Conservation (phyloP, 2,888 invertebrate genomes). For the Orthosia gothica region DNA sequence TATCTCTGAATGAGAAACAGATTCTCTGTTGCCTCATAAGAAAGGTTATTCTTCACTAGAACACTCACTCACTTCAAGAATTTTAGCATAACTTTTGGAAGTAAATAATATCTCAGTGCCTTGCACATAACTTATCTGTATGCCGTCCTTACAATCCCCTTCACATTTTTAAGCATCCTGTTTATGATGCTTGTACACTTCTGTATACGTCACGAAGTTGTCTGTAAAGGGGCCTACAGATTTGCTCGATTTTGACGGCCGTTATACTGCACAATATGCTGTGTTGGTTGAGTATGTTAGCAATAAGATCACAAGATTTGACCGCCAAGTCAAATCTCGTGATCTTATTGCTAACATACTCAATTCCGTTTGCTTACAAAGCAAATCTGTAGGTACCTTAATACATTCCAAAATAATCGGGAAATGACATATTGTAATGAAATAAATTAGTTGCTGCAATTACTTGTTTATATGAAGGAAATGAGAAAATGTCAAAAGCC, state of each 20-base stretch:
- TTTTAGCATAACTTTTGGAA: neutral
- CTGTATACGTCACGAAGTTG: conserved; percentile 35
- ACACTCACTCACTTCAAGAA: too few relatives aligned
- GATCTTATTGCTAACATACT: too few relatives aligned
- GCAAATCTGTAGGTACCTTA: neutral
- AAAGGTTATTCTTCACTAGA: too few relatives aligned
- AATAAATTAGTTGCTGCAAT: conserved; percentile 24
- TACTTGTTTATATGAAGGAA: conserved; percentile 23
- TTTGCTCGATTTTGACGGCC: too few relatives aligned
- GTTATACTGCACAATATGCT: too few relatives aligned
- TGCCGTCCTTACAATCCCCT: conserved; percentile 39
- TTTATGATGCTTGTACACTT: conserved; percentile 34
- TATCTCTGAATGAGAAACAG: too few relatives aligned
- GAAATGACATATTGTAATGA: conserved; percentile 35
- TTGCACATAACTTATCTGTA: conserved; percentile 12
- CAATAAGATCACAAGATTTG: too few relatives aligned
- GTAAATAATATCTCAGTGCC: neutral
- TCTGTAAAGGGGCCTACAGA: neutral
- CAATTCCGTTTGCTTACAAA: too few relatives aligned
- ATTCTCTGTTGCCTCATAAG: too few relatives aligned
- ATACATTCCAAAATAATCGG: conserved; percentile 9
- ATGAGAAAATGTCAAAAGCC: conserved; percentile 19
- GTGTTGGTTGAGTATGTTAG: too few relatives aligned
- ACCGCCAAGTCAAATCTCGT: too few relatives aligned
- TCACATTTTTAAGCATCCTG: conserved; percentile 56